These are phyloP conservation scores for Gordius sp. DNA, from an alignment of 2,888 invertebrate species.

Conservation along the genomic window DNA sequence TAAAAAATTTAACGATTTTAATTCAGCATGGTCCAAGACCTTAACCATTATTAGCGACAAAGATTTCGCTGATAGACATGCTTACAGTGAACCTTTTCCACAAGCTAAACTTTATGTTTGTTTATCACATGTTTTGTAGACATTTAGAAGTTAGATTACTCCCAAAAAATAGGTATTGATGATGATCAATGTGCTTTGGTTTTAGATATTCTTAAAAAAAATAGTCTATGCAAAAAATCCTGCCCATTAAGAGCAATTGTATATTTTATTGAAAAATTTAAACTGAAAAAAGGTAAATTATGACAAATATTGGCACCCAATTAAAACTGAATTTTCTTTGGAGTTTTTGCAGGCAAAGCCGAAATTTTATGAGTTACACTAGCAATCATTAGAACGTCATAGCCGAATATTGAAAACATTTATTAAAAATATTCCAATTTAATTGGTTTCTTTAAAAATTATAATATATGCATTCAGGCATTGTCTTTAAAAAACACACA, in stretches of 20 bases:
- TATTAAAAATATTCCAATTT: too few species aligned
- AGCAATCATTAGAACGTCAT: too few species aligned
- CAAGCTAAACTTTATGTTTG: not conserved
- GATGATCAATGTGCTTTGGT: not conserved
- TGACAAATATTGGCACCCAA: not conserved
- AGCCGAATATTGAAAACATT: too few species aligned
- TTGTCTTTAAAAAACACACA: too few species aligned
- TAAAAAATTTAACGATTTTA: not conserved
- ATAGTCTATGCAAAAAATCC: not conserved
- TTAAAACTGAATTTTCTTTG: too few species aligned
- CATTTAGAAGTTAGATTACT: not conserved
- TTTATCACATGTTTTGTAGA: not conserved
- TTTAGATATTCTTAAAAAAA: not conserved
- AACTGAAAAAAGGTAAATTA: not conserved
- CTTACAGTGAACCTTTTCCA: not conserved
- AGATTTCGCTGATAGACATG: not conserved
- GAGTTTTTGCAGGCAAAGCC: too few species aligned
- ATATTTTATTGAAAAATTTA: not conserved
- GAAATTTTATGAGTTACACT: too few species aligned
- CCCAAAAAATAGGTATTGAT: not conserved
- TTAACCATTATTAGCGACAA: not conserved
- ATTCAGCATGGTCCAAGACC: not conserved
- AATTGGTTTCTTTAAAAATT: too few species aligned
- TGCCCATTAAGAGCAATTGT: not conserved
- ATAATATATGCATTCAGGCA: too few species aligned